Evolutionary conservation across 2,113 vertebrate genomes (phyloP).

Genomic region (Salminus brasiliensis): DNA sequence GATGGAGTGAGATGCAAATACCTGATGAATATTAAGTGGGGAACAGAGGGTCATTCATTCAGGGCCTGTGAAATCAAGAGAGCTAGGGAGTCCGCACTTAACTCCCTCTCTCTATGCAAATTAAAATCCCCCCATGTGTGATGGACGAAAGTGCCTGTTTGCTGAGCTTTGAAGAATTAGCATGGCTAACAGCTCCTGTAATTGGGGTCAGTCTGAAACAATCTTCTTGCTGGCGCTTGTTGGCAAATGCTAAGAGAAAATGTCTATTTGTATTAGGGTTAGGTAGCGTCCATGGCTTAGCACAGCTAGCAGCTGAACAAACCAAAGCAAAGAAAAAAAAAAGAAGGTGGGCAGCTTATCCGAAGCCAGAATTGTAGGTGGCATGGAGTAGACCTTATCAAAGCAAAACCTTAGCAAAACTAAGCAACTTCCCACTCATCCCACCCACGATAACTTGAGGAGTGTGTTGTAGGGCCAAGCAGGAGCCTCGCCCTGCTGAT

Average conservation of each 20-base stretch:
- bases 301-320: conserved; percentile 2
- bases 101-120: conserved; percentile 41
- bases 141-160: conserved; percentile 46
- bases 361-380: background rate
- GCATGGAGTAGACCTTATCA: background rate
- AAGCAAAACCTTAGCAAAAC: no score
- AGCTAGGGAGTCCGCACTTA: conserved; percentile 27
- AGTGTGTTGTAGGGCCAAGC: background rate
- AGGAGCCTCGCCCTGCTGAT: background rate
- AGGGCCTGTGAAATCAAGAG: conserved; percentile 44
- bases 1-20: conserved; percentile 57
- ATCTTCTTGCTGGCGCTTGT: conserved; percentile 38
- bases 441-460: background rate
- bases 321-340: background rate
- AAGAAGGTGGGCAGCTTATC: background rate
- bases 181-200: conserved; percentile 50
- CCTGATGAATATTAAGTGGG: conserved; percentile 57
- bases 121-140: conserved; percentile 41
- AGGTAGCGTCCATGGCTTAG: background rate
- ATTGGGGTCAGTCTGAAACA: conserved; percentile 56
- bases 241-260: conserved; percentile 17
- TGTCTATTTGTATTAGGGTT: conserved; percentile 37
- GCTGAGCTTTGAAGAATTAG: conserved; percentile 47
- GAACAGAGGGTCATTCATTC: conserved; percentile 57
- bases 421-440: no score